Percentiles rank a stretch among this genome's conserved stretches.
Conservation (phyloP, 2,797 vertebrate species). For the Spondyliosoma cantharus region DNA sequence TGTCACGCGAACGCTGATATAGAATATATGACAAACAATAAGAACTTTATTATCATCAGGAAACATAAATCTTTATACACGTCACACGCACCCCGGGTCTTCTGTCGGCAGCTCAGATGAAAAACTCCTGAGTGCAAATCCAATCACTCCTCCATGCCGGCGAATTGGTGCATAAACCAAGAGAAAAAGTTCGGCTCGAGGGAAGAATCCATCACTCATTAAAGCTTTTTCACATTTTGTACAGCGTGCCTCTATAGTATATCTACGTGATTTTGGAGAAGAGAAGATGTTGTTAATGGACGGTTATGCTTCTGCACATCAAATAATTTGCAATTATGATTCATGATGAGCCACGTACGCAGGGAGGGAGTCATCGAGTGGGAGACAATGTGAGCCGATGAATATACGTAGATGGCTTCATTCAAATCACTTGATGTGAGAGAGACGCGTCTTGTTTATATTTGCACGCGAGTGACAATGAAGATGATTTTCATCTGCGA, state of each 20-base stretch:
- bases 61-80: conserved; percentile 53
- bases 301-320: conserved; percentile 30
- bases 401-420: conserved; percentile 28
- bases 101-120: conserved; percentile 61
- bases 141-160: conserved; percentile 56
- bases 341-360: conserved; percentile 37
- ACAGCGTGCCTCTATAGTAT: conserved; percentile 33
- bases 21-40: conserved; percentile 24
- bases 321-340: conserved; percentile 51
- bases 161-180: conserved; percentile 51
- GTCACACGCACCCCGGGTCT: conserved; percentile 40
- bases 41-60: conserved; percentile 11
- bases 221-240: conserved; percentile 50
- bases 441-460: conserved; percentile 24
- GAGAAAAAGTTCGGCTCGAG: conserved; percentile 1
- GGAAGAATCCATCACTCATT: conserved; percentile 43
- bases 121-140: conserved; percentile 63
- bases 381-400: conserved; percentile 29
- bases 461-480: conserved; percentile 14
- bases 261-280: conserved; percentile 34
- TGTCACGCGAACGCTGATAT: background rate
- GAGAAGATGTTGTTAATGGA: conserved; percentile 36
- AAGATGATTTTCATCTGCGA: conserved; percentile 15
- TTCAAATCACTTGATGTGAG: conserved; percentile 31
- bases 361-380: conserved; percentile 27